These are phyloP conservation scores for Planiliza haematocheilus DNA, from an alignment of 2,113 vertebrate genomes.

Conservation along the genomic window DNA sequence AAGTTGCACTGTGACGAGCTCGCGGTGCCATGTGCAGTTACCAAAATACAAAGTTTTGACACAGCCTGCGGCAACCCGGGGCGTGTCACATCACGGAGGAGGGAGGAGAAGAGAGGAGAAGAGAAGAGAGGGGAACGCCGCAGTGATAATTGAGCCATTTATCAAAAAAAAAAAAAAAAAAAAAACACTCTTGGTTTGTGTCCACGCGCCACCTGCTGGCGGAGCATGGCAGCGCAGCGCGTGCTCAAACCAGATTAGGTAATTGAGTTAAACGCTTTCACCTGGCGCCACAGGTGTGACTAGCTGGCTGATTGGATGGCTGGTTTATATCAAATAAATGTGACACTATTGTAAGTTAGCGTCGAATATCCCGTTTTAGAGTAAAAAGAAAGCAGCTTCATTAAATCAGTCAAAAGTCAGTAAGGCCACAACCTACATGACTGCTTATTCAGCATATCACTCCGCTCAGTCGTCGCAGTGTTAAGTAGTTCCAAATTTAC, in stretches of 20 bases:
- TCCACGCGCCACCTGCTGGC: constrained; percentile 76
- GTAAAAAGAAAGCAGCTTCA: no score
- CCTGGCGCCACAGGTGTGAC: not conserved
- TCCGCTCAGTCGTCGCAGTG: no score
- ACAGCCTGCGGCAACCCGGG: constrained; percentile 38
- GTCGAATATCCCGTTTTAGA: no score
- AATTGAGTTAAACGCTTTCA: not conserved
- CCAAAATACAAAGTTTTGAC: constrained; percentile 79
- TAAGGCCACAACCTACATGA: no score
- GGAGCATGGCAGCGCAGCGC: not conserved
- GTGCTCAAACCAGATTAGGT: not conserved
- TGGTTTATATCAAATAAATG: no score
- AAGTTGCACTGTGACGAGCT: constrained; percentile 29
- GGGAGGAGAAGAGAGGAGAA: constrained; percentile 10
- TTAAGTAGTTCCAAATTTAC: no score
- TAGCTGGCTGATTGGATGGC: not conserved
- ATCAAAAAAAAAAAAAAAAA: not conserved
- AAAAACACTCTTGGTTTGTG: not conserved
- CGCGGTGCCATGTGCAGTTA: constrained; percentile 76
- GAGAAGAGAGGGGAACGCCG: constrained; percentile 12
- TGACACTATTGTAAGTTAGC: no score
- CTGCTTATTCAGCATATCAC: no score
- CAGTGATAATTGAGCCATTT: constrained; percentile 70
- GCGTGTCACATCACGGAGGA: constrained; percentile 60
- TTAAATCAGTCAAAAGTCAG: no score